Evolutionary conservation across 2,113 vertebrate species (phyloP), one percentile per base, ranked within the genome.

Genomic region (Embiotoca jacksoni): DNA sequence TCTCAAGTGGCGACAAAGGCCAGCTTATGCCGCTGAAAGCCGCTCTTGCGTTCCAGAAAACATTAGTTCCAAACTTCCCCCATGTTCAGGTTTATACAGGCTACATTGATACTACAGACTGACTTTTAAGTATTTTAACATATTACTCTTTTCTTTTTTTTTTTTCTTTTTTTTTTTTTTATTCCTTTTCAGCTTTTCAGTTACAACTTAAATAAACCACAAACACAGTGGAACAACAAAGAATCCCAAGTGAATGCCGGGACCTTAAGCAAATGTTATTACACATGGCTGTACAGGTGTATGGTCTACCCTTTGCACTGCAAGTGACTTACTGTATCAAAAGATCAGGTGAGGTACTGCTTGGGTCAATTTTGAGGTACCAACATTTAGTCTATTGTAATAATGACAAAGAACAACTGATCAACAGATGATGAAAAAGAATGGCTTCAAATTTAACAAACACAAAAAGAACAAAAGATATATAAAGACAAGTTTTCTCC

Each of bases 1-100:
- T 96, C 96, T 98, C 96, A 96, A 96, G 95, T 97, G 96, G 97
- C 96, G 96, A 98, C 97, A 99, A 99, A 98, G 97, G 96, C 98
- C 97, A 97, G 96, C 97, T 98, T 97, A 96, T 99, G 97, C 96
- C 97, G 96, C 98, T 97, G 96, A 97, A 96, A 98, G 96, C 96
- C 95, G 96, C 92, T 94, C 91, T 91, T 81, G 83, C 92, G 93
- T 94, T 95, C 95, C 80, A 95, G 93, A 96, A 91, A 91, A 89
- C 95, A 95, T 95, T 95, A 95, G 94, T 94, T 96, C 95, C 95
- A 95, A 95, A 96, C 92, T 93, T 94, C 94, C 94, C 94, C 94
- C 94, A 92, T 94, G 95, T 88, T 89, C 78, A 91, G 88, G 83
- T 94, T 92, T 89, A 88, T 96, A 97, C 95, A 97, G 97, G 96